Evolutionary conservation across 2,888 invertebrate species (phyloP), one percentile per base, ranked within the genome.

Genomic region (Himalopsyche tibetana): DNA sequence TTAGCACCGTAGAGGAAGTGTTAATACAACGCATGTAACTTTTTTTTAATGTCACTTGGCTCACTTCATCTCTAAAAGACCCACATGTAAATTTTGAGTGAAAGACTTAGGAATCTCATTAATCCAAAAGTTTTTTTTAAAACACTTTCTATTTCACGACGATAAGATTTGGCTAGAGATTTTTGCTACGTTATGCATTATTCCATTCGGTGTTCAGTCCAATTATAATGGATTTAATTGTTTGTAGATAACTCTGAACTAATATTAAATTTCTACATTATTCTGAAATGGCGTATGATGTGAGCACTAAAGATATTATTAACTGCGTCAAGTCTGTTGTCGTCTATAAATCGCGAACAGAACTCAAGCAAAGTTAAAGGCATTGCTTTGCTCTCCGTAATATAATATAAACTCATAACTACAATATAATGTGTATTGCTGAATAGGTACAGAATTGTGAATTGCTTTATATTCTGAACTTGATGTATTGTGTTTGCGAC

Each of bases 281-380:
- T 63, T 63, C 63, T 19, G 63, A 19, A 63, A 51, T 51, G 51
- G 51, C 51, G 51, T 15, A 15, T 63, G 28, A 19, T 63, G 19
- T 63, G 63, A 63, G 11, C 63, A 63, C n/a, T 63, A 19, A 63
- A 19, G 63, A 63, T 63, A 63, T 63, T 63, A 19, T 63, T 19
- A 19, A 63, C 19, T 19, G 63, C 63, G 63, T 63, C 63, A 63
- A 63, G 63, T 63, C 63, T 63, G 19, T 63, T 63, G 28, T 28
- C 63, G 63, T 63, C 63, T 63, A 63, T 63, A 63, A 63, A 63
- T 63, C 63, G 63, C 28, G 28, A 63, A 63, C 63, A 63, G 63
- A 63, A 28, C 63, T 63, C 51, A 15, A 51, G 51, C 15, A 19
- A 63, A 63, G 19, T 63, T 63, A 28, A 56, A 63, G 63, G 11